Evolutionary conservation across 2,888 invertebrate genomes (phyloP).

Genomic region (Ectemnius lituratus): DNA sequence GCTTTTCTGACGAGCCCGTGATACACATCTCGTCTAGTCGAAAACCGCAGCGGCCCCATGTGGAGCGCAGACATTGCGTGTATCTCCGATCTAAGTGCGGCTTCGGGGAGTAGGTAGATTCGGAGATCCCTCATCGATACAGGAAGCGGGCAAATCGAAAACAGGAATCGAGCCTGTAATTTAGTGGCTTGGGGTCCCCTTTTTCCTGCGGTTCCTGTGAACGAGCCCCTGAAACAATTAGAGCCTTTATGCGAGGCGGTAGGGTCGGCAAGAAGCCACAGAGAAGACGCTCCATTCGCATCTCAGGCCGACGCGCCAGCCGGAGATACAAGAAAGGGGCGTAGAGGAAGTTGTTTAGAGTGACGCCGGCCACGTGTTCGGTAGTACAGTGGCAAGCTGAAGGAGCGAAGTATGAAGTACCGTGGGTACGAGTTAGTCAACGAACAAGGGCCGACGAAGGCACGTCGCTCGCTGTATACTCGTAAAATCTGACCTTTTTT

Average conservation of each 20-base stretch:
- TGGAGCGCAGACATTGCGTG: not conserved
- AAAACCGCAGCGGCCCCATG: not conserved
- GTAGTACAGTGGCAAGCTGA: constrained; percentile 11
- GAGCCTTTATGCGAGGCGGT: constrained; percentile 62
- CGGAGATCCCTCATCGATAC: constrained; percentile 19
- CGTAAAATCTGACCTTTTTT: constrained; percentile 37
- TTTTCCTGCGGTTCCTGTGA: constrained; percentile 35
- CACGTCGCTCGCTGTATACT: constrained; percentile 18
- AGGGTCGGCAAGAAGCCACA: constrained; percentile 53
- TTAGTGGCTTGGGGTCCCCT: constrained; percentile 30
- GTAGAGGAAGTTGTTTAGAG: constrained; percentile 60
- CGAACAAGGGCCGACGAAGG: not conserved
- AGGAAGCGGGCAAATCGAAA: constrained; percentile 55
- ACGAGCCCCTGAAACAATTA: constrained; percentile 65
- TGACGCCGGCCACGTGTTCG: constrained; percentile 62
- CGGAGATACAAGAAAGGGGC: constrained; percentile 12
- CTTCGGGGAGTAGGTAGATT: not conserved
- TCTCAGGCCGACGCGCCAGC: constrained; percentile 20
- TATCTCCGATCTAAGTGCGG: not conserved
- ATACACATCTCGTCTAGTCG: not conserved
- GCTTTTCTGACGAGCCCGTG: not conserved
- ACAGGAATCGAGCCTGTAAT: constrained; percentile 42
- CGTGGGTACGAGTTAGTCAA: constrained; percentile 33
- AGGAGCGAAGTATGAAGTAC: constrained; percentile 26
- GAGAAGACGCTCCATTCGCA: constrained; percentile 46